Percentiles rank a stretch among this genome's conserved stretches.
Evolutionary conservation across 2,113 vertebrate species (phyloP).

Genomic region (Notothenia coriiceps): DNA sequence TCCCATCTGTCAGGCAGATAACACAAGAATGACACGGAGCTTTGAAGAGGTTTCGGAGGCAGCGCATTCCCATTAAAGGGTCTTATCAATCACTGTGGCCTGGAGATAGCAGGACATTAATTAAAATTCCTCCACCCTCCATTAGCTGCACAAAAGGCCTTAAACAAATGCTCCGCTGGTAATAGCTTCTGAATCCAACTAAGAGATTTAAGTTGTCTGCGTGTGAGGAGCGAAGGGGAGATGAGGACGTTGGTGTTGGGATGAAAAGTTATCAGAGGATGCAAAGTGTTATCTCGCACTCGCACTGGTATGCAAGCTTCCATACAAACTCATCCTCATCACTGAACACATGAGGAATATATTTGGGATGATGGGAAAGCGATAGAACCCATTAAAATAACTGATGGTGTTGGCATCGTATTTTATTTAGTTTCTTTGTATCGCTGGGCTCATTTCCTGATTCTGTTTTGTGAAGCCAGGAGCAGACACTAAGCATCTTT

Average conservation of each 20-base stretch:
- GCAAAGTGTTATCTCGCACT: constrained; percentile 10
- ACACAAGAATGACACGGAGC: constrained; percentile 22
- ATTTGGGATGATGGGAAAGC: constrained; percentile 11
- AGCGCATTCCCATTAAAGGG: constrained; percentile 45
- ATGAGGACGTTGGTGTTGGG: constrained; percentile 8
- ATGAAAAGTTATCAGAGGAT: constrained; percentile 40
- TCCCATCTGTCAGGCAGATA: constrained; percentile 42
- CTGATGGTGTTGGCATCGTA: neutral
- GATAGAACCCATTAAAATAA: constrained; percentile 7
- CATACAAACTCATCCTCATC: constrained; percentile 25
- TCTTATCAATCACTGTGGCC: constrained; percentile 63
- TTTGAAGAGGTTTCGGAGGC: constrained; percentile 47
- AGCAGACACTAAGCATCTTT: constrained; percentile 12
- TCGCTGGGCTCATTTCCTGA: constrained; percentile 14
- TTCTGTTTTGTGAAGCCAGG: constrained; percentile 8
- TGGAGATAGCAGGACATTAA: constrained; percentile 68
- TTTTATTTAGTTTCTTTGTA: constrained; percentile 4
- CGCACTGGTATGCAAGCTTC: neutral
- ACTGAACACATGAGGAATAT: neutral
- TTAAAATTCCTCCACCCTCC: constrained; percentile 70
- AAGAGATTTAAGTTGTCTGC: constrained; percentile 19
- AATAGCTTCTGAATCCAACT: constrained; percentile 56
- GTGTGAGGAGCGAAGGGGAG: constrained; percentile 14
- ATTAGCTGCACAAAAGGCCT: constrained; percentile 70
- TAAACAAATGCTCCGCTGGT: constrained; percentile 58